Evolutionary conservation across 2,888 invertebrate genomes (phyloP).

Genomic region (Oscheius sp.): DNA sequence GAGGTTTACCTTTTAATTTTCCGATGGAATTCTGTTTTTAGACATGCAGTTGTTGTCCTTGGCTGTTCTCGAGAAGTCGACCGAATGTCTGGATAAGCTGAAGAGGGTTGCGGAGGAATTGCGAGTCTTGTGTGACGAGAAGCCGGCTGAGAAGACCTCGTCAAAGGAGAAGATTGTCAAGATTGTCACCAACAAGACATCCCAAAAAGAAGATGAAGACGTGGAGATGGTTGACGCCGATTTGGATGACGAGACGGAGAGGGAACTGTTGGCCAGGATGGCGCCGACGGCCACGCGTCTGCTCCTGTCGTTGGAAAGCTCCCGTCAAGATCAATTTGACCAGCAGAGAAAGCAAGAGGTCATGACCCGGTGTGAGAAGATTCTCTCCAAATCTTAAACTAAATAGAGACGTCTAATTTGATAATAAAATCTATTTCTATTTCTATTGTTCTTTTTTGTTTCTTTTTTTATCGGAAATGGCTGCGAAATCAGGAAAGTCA

Average conservation of each 20-base stretch:
- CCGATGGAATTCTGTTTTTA: too few relatives aligned
- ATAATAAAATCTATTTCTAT: too few relatives aligned
- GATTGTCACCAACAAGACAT: too few relatives aligned
- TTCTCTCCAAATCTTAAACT: constrained; percentile 8
- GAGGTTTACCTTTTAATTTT: constrained; percentile 1
- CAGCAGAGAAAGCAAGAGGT: background rate
- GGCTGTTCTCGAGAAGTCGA: constrained; percentile 11
- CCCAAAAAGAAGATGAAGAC: background rate
- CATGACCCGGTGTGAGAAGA: background rate
- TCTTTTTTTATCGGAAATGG: too few relatives aligned
- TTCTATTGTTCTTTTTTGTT: too few relatives aligned
- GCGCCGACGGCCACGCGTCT: background rate
- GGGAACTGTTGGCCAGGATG: background rate
- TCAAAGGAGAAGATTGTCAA: background rate
- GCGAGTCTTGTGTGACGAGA: background rate
- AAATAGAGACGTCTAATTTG: too few relatives aligned
- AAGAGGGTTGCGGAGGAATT: background rate
- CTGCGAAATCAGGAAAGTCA: too few relatives aligned
- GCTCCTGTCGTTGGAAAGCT: constrained; percentile 10
- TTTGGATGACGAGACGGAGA: background rate
- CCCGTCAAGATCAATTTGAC: background rate
- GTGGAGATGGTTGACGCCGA: too few relatives aligned
- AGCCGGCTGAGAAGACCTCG: background rate
- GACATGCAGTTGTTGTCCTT: constrained; percentile 24
- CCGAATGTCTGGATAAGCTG: constrained; percentile 11